These are phyloP conservation scores for Rafetus swinhoei DNA, from an alignment of 2,113 vertebrate genomes.

Conservation along the genomic window DNA sequence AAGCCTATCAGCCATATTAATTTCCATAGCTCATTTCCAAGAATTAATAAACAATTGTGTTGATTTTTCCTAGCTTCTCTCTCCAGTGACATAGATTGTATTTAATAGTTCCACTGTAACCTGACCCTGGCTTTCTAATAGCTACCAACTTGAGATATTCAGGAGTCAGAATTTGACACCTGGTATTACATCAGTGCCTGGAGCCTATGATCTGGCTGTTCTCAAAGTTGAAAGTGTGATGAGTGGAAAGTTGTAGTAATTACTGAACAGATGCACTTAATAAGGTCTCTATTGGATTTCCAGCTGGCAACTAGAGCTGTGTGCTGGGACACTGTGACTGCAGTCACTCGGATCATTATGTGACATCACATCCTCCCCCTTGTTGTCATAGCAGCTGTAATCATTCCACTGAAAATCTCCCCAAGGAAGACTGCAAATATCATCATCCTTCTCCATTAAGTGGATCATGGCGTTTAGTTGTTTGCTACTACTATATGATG, in stretches of 20 bases:
- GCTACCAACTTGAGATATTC: background rate
- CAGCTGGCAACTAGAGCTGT: conserved; percentile 37
- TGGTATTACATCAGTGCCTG: background rate
- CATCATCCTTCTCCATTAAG: conserved; percentile 40
- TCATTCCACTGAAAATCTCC: conserved; percentile 61
- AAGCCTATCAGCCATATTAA: background rate
- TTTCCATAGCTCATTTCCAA: background rate
- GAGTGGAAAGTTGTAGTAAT: conserved; percentile 72
- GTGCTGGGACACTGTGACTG: conserved; percentile 38
- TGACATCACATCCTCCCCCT: conserved; percentile 74
- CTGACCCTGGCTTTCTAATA: background rate
- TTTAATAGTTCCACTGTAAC: background rate
- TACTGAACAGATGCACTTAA: conserved; percentile 77
- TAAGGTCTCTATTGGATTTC: conserved; percentile 78
- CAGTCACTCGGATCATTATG: conserved; percentile 58
- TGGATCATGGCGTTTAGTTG: background rate
- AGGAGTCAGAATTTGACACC: background rate
- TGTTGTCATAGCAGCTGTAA: conserved; percentile 81
- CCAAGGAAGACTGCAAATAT: conserved; percentile 25
- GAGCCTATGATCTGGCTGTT: background rate
- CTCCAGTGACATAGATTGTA: background rate
- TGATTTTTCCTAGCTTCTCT: background rate
- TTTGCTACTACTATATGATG: background rate
- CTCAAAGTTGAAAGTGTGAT: conserved; percentile 25
- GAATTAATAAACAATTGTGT: background rate